A percentile compares a stretch with the other conserved stretches of the same genome.
Conservation (phyloP, 2,888 invertebrate genomes). For the Spilarctia lutea region DNA sequence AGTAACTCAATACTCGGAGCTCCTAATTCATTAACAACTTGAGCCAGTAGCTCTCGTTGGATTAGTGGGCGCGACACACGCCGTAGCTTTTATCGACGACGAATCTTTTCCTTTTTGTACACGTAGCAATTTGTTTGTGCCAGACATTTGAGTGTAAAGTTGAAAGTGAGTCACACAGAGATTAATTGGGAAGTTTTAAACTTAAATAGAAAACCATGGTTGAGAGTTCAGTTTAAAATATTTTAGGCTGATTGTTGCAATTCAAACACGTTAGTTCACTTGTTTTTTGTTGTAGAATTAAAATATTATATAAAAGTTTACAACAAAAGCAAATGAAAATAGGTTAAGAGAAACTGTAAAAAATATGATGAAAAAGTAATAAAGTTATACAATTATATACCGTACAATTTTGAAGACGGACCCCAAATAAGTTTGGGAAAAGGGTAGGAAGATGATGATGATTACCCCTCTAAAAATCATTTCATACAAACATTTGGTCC, state of each 20-base stretch:
- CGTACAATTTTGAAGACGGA: too few relatives aligned
- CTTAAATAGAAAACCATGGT: neutral
- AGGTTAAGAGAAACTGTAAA: too few relatives aligned
- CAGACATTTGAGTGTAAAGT: slow-evolving; percentile 11
- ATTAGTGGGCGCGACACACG: slow-evolving; percentile 30
- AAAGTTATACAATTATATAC: too few relatives aligned
- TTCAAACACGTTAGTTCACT: neutral
- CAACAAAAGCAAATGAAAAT: too few relatives aligned
- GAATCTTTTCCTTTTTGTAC: slow-evolving; percentile 13
- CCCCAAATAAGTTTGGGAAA: too few relatives aligned
- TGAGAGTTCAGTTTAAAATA: neutral
- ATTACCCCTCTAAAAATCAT: too few relatives aligned
- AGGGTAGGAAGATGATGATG: too few relatives aligned
- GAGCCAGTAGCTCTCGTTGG: slow-evolving; percentile 24
- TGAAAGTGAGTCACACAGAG: neutral
- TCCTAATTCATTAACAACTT: slow-evolving; percentile 12
- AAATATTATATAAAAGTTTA: too few relatives aligned
- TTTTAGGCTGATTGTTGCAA: too few relatives aligned
- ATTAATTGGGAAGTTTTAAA: neutral
- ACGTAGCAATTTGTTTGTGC: slow-evolving; percentile 25
- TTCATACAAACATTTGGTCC: too few relatives aligned
- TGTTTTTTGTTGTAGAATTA: too few relatives aligned
- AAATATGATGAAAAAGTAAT: too few relatives aligned
- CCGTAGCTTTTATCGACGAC: slow-evolving; percentile 36
- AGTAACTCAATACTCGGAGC: slow-evolving; percentile 1